Base-by-base conservation (phyloP, 1,140 invertebrate species). In the Heliconius congener region DNA sequence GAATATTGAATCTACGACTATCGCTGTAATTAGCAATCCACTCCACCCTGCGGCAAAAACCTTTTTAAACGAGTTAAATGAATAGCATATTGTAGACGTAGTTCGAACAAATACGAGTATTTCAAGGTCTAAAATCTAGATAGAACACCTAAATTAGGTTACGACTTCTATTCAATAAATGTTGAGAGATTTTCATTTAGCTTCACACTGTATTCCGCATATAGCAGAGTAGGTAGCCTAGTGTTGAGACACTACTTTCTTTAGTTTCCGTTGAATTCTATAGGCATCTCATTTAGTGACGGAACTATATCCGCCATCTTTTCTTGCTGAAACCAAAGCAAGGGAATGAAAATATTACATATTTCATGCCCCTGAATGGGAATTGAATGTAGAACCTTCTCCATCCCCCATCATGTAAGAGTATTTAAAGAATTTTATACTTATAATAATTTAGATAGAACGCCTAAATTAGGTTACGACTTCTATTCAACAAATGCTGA, bases 111-210 rank as follows among this genome's bases (percentile, higher is more conserved):
- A 66, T 30, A 66, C 27, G 23, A 66, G 27, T 66, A 66, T 30
- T 66, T 66, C 60, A 66, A 66, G 60, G 60, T 66, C 60, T 30
- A 30, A 27, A 66, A 30, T 30, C 60, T 30, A 66, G 60, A 66
- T 66, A 66, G 60, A 16, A 66, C 19, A 9, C 1, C 60, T 23
- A 30, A 66, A 66, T 66, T 66, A 16, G 60, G 60, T 66, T 66
- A 66, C 23, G 4, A 30, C 23, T 30, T 66, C 11, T 66, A 66
- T 66, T 66, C 60, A 66, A 30, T 66, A 66, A 66, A 27, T 66
- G 27, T 30, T 23, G 27, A 52, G 18, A 19, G 50, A 37, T 37
- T 37, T 37, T 37, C 0, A 37, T 37, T 37, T 37, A 37, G 34
- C 34, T 8, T 37, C 5, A 37, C 34, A 37, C 34, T 37, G 6